Conservation (phyloP, 2,888 invertebrate genomes). For the Alcis repandata region DNA sequence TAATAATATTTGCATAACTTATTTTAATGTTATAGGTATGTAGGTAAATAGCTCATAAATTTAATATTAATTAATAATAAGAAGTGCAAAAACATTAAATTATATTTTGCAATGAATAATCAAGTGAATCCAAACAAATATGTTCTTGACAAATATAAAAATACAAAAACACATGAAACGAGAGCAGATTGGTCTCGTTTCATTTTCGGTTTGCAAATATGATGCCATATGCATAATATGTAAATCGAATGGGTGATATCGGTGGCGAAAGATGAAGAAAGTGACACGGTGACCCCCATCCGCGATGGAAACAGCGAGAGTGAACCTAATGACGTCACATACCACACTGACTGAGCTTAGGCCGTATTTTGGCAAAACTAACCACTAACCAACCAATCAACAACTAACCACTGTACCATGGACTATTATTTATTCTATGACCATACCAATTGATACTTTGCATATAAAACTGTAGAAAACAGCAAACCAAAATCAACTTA, state of each 20-base stretch:
- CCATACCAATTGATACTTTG: too few species aligned
- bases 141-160: background rate
- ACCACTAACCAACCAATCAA: background rate
- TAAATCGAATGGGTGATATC: slow-evolving; percentile 55
- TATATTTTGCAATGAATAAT: background rate
- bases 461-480: too few species aligned
- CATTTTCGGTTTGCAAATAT: slow-evolving; percentile 31
- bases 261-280: slow-evolving; percentile 71
- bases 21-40: background rate
- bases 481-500: too few species aligned
- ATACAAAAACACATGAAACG: background rate
- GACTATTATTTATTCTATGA: too few species aligned
- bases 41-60: background rate
- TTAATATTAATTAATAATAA: background rate
- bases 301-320: slow-evolving; percentile 70
- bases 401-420: background rate
- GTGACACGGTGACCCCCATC: slow-evolving; percentile 74
- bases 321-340: slow-evolving; percentile 63
- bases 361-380: slow-evolving; percentile 27
- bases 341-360: slow-evolving; percentile 21
- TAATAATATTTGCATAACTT: background rate
- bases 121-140: background rate
- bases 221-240: slow-evolving; percentile 44
- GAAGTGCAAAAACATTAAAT: background rate
- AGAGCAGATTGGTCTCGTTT: background rate